Base-by-base conservation (phyloP, 2,888 invertebrate species). In the Anagyrus pseudococci region DNA sequence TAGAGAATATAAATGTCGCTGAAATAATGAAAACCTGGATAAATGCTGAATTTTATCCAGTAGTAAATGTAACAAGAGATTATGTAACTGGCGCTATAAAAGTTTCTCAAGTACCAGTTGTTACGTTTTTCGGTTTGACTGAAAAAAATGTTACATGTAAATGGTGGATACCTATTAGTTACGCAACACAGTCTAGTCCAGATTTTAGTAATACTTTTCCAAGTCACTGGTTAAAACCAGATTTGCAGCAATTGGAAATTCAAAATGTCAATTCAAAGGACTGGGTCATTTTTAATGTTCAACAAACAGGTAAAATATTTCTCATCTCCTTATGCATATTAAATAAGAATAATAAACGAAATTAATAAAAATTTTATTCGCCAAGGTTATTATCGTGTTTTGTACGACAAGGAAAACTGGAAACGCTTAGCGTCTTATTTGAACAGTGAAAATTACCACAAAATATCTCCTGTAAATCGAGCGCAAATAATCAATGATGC, bases 401-500 rank as follows among this genome's bases (percentile, higher is more conserved):
- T 91, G 81, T 93, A 93, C 77, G 93, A 93, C 76, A 74, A 82
- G 4, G 82, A 84, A 60, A 93, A 93, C 81, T 93, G 92, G 92
- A 82, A 85, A 48, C 81, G 91, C 58, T 79, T 93, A n/a, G 79
- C 82, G 3, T 70, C 81, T 2, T 84, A 87, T 0, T 80, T 93
- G 49, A 84, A 86, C 66, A 84, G 85, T 40, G 80, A 82, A 1
- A 81, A 84, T 15, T 86, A 81, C 68, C 57, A 77, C 1, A 74
- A 74, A 23, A 87, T 96, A 50, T 87, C 90, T 17, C 82, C 85
- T 4, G 82, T 91, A 58, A 94, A 91, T 71, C 54, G 94, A 40
- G 94, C 93, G 0, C 92, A 94, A 75, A 82, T 97, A 17, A 83
- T 97, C 49, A 89, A 92, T 55, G 96, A 97, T 77, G 86, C 90